Conservation (phyloP, 2,113 vertebrate genomes). For the Zeus faber region DNA sequence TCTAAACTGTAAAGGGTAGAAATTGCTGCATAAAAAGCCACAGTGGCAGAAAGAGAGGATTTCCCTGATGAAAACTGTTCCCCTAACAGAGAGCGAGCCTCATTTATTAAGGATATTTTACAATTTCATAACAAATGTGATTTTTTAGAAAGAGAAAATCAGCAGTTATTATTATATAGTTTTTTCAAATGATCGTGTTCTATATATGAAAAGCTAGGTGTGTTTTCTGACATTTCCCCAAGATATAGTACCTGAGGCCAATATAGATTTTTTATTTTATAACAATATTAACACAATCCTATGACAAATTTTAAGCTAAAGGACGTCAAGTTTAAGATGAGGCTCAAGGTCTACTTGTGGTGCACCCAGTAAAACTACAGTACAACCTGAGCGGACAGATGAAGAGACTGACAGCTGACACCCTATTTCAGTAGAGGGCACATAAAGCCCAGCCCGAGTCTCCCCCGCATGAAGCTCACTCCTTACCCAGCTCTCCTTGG, state of each 20-base stretch:
- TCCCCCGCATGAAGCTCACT: conserved; percentile 38
- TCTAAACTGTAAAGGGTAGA: neutral
- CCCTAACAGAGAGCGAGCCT: too few species aligned
- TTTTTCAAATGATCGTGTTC: neutral
- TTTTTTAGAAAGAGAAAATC: too few species aligned
- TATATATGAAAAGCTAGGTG: conserved; percentile 6
- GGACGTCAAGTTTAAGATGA: too few species aligned
- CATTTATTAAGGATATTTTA: neutral
- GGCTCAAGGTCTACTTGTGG: conserved; percentile 17
- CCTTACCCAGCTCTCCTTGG: conserved; percentile 97
- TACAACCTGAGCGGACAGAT: conserved; percentile 16
- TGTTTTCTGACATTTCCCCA: conserved; percentile 5
- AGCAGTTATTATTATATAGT: neutral
- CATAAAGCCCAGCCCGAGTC: conserved; percentile 20
- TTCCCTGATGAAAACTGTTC: too few species aligned
- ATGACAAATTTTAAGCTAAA: too few species aligned
- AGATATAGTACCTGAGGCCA: too few species aligned
- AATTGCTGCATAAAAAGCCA: neutral
- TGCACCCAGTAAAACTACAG: conserved; percentile 7
- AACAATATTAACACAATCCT: neutral
- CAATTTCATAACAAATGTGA: neutral
- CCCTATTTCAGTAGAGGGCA: conserved; percentile 27
- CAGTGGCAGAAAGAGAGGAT: neutral
- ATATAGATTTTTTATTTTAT: too few species aligned
- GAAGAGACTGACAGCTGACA: conserved; percentile 4